Base-by-base conservation (phyloP, 2,113 vertebrate species). In the Oxyruncus cristatus region DNA sequence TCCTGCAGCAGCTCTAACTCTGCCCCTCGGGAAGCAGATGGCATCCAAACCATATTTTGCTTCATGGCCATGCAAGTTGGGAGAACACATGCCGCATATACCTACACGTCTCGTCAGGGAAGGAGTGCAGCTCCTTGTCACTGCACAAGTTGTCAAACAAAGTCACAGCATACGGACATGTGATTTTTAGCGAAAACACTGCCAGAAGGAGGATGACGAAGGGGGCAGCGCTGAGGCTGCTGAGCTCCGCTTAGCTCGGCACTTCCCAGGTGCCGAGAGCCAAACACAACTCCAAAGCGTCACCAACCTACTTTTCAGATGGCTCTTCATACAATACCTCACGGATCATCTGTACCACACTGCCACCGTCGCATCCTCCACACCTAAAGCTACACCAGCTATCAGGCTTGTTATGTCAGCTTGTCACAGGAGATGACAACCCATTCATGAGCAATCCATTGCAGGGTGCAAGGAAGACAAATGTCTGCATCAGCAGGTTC, bases 121-220 rank as follows among this genome's bases (percentile, higher is more conserved):
- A 88, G 67, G 55, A 83, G 83, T 11, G 35, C 44, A 88, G 83
- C 80, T 92, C 76, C 89, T 77, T 63, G 49, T 73, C 46, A 44
- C 49, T 6, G 41, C 65, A 21, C 23, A 32, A 91, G 77, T 85
- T 89, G 73, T 87, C 87, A 94, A 90, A 93, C 91, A 87, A 92
- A 95, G 93, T 91, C 76, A 53, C 68, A 93, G 95, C 92, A 74
- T 21, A 89, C 6, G 1, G 86, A 80, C 55, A 41, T 16, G 68
- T 18, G 73, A 91, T 67, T 65, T 81, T 70, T 21, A 59, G 68
- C 0, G 1, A 55, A 81, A 93, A 93, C 66, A 63, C 61, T 55
- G 80, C 77, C 89, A 87, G 70, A 67, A 93, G 87, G 80, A 71
- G 53, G n/a, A 77, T 18, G 70, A 87, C 1, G 19, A 87, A 90